These are phyloP conservation scores for Thelaira solivaga DNA, from an alignment of 2,888 invertebrate genomes.

Conservation along the genomic window DNA sequence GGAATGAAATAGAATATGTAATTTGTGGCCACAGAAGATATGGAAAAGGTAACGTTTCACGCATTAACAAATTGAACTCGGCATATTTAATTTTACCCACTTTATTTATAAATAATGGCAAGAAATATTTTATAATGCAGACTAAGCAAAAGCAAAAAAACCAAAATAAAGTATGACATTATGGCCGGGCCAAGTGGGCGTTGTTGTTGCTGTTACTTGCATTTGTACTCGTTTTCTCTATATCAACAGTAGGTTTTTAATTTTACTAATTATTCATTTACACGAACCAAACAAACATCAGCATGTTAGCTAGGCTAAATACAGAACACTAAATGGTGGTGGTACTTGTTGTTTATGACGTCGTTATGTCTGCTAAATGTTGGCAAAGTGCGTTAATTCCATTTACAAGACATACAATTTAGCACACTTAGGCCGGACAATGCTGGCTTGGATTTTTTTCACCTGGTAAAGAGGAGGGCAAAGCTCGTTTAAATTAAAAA, in stretches of 20 bases:
- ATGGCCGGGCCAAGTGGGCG: conserved; percentile 13
- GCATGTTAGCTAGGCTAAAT: neutral
- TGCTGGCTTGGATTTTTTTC: neutral
- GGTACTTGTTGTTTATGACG: conserved; percentile 34
- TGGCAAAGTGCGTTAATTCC: conserved; percentile 58
- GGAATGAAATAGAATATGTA: no score
- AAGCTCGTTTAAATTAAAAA: conserved; percentile 1
- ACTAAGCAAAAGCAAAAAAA: neutral
- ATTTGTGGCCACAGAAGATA: no score
- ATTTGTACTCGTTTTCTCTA: neutral
- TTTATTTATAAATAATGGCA: no score
- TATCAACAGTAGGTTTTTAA: neutral
- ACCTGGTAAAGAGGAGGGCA: neutral
- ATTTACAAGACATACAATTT: conserved; percentile 58
- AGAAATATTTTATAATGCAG: neutral
- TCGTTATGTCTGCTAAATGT: conserved; percentile 56
- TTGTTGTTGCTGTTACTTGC: neutral
- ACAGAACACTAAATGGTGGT: neutral
- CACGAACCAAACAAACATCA: conserved; percentile 7
- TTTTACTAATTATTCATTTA: conserved; percentile 25
- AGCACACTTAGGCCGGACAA: conserved; percentile 30
- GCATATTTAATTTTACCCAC: no score
- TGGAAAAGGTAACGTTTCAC: no score
- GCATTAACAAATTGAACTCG: no score
- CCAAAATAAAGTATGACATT: neutral